These are phyloP conservation scores for Chitala chitala DNA, from an alignment of 2,113 vertebrate species.

Conservation along the genomic window DNA sequence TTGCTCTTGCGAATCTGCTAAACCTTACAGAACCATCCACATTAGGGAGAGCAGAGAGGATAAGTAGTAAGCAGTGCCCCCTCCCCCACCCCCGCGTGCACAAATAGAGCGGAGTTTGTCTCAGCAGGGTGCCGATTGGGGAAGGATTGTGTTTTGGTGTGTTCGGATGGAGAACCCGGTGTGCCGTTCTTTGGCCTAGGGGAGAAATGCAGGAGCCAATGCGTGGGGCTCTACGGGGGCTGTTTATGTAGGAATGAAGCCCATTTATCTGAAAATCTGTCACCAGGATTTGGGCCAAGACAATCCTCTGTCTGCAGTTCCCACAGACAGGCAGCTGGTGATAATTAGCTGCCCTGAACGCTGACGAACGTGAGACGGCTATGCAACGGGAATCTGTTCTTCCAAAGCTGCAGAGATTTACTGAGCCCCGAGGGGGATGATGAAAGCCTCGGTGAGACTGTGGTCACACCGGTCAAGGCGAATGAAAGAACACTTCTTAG, in stretches of 20 bases:
- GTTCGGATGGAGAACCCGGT: no score
- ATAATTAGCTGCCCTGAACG: conserved; percentile 39
- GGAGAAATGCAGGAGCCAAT: neutral
- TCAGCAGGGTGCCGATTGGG: neutral
- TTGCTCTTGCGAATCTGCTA: neutral
- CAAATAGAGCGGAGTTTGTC: no score
- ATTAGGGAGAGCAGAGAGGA: no score
- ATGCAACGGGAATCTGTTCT: conserved; percentile 31
- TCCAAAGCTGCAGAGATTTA: conserved; percentile 17
- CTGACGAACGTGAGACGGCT: conserved; percentile 36
- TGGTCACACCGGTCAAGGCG: neutral
- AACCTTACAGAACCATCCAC: no score
- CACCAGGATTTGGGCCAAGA: conserved; percentile 7
- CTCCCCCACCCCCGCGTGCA: no score
- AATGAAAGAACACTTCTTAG: neutral
- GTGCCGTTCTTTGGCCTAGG: neutral
- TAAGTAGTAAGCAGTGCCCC: no score
- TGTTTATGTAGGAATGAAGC: neutral
- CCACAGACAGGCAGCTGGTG: conserved; percentile 29
- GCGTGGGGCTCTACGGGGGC: neutral
- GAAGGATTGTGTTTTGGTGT: neutral
- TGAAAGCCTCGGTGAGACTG: neutral
- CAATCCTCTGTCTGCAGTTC: conserved; percentile 25
- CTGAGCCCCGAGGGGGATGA: conserved; percentile 14
- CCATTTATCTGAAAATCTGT: neutral